A percentile compares a stretch with the other conserved stretches of the same genome.
phyloP scores from a whole-genome alignment of 1,140 invertebrate genomes.

The Macrosteles quadrilineatus region DNA sequence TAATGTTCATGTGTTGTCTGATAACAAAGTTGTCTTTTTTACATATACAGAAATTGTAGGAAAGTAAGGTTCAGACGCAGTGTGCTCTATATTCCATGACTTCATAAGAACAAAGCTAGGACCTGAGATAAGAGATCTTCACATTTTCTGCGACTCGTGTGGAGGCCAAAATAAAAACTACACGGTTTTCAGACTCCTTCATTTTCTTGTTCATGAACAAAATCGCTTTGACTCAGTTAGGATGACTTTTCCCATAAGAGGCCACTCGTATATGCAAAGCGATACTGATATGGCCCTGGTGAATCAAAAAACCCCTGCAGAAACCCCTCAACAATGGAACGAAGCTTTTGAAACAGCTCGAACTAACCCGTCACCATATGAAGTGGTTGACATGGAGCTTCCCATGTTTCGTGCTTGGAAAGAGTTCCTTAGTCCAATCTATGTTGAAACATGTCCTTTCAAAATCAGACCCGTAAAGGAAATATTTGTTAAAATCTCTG shows the following conservation, averaged over 20 bases:
- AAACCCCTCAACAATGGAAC: conserved; percentile 31
- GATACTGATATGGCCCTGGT: conserved; percentile 34
- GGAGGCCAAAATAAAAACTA: too few species aligned
- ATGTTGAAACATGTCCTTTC: conserved; percentile 23
- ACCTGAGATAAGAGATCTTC: background rate
- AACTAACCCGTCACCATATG: conserved; percentile 28
- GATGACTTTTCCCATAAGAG: conserved; percentile 34
- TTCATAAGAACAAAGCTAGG: background rate
- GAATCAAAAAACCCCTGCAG: conserved; percentile 31
- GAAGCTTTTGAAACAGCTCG: conserved; percentile 14
- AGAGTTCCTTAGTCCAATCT: conserved; percentile 11
- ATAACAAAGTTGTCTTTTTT: conserved; percentile 32
- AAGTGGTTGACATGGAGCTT: conserved; percentile 20
- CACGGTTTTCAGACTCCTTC: conserved; percentile 30
- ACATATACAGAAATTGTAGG: conserved; percentile 36
- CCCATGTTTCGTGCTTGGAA: conserved; percentile 18
- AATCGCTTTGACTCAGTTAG: conserved; percentile 28
- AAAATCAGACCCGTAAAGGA: conserved; percentile 21
- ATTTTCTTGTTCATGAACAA: conserved; percentile 35
- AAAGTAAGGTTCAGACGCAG: conserved; percentile 28
- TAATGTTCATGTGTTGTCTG: conserved; percentile 36
- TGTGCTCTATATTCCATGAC: conserved; percentile 20
- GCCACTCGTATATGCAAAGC: conserved; percentile 36
- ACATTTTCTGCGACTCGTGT: conserved; percentile 22
- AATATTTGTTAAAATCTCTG: conserved; percentile 11